Base-by-base conservation (phyloP, 1,140 invertebrate genomes). In the Heliconius hewitsoni region DNA sequence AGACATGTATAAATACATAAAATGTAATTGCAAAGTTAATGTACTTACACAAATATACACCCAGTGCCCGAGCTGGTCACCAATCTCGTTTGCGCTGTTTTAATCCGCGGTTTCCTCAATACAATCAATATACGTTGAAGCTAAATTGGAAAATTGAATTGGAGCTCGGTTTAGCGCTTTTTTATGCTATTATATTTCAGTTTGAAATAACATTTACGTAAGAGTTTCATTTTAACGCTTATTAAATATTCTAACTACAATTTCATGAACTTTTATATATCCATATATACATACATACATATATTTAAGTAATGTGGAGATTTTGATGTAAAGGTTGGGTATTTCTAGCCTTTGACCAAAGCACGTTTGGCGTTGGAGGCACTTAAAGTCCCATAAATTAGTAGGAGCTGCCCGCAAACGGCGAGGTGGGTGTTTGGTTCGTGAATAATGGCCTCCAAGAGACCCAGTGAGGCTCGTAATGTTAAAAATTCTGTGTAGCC, bases 301-400 rank as follows among this genome's bases (percentile, higher is more conserved):
- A 60, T 57, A 30, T 55, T 78, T 73, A 42, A 72, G 77, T 72
- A 60, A 72, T 66, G 55, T 50, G 71, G 71, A 34, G 72, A 71
- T 77, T 77, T 77, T 74, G 79, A 77, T 71, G 55, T 74, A 81
- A 80, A 42, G 77, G 57, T 78, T 75, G 50, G 76, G 57, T 81
- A 81, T 89, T 88, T 83, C 84, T 86, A 87, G 82, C 83, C 82
- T 87, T 84, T 85, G 85, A 84, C 83, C 85, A 85, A 86, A 88
- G 57, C 80, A 82, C 81, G 84, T 83, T 85, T 81, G 81, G 84
- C 76, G 86, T 89, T 84, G 81, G 85, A 82, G 89, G 87, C 90
- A 92, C 89, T 93, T 90, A 91, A 89, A 90, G 87, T 85, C 84
- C 83, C 80, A 92, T 93, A 93, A 92, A 93, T 93, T 93, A 92